A percentile compares a stretch with the other conserved stretches of the same genome.
phyloP scores from a whole-genome alignment of 2,888 invertebrate species.

The Melieria omissa region DNA sequence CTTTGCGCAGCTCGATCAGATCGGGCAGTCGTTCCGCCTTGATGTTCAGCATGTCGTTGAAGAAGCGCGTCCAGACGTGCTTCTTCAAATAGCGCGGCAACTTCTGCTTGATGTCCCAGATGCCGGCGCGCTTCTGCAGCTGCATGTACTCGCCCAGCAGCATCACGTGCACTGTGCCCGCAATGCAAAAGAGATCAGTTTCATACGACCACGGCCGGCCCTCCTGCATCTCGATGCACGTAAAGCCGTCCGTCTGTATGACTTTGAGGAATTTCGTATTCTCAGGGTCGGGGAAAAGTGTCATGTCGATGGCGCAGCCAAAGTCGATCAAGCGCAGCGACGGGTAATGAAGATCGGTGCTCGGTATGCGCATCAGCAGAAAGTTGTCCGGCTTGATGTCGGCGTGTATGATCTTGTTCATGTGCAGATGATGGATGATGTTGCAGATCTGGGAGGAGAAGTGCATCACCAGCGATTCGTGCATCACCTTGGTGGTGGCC shows the following conservation, averaged over 20 bases:
- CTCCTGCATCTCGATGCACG: constrained; percentile 93
- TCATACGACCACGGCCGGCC: constrained; percentile 94
- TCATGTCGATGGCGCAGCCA: constrained; percentile 96
- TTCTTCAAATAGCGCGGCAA: constrained; percentile 80
- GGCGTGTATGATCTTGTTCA: constrained; percentile 90
- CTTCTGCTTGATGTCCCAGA: constrained; percentile 78
- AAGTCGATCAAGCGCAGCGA: constrained; percentile 91
- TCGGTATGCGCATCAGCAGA: constrained; percentile 78
- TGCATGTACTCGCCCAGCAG: constrained; percentile 93
- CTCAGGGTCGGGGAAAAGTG: constrained; percentile 77
- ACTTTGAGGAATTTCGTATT: constrained; percentile 80
- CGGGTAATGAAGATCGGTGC: constrained; percentile 74
- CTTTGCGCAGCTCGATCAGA: constrained; percentile 67
- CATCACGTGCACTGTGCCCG: constrained; percentile 88
- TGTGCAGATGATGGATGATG: constrained; percentile 86
- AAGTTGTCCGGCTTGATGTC: constrained; percentile 98
- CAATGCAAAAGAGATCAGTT: constrained; percentile 91
- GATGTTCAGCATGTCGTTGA: constrained; percentile 84
- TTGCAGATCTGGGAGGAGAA: constrained; percentile 87
- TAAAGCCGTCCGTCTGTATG: constrained; percentile 84
- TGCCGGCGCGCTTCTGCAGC: constrained; percentile 73
- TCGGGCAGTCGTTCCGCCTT: constrained; percentile 81
- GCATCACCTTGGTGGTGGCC: constrained; percentile 79
- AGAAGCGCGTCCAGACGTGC: constrained; percentile 84
- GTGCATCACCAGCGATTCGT: constrained; percentile 80